A percentile compares a stretch with the other conserved stretches of the same genome.
These are phyloP conservation scores for Drosophila borborema DNA, from an alignment of 2,888 invertebrate genomes.

Conservation along the genomic window DNA sequence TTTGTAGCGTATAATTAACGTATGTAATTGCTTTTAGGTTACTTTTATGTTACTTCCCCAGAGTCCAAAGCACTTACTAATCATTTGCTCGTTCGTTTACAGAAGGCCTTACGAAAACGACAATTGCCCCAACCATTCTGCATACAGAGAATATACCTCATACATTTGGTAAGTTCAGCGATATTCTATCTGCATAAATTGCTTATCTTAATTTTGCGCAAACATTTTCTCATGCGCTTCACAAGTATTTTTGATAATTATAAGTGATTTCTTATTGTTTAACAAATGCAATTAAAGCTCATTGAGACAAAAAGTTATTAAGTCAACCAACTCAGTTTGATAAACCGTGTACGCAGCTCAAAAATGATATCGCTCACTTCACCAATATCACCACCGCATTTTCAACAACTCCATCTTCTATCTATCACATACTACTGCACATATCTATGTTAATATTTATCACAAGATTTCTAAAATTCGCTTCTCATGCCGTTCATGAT, in stretches of 20 bases:
- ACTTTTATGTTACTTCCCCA: constrained; percentile 47
- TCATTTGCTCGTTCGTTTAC: constrained; percentile 50
- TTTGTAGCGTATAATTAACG: constrained; percentile 64
- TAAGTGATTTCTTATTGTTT: constrained; percentile 46
- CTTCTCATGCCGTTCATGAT: constrained; percentile 67
- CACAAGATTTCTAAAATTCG: constrained; percentile 32
- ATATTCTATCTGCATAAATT: not conserved
- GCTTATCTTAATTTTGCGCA: constrained; percentile 49
- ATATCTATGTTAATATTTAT: constrained; percentile 14
- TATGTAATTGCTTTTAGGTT: constrained; percentile 59
- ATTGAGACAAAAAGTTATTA: constrained; percentile 52
- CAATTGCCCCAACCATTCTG: constrained; percentile 53
- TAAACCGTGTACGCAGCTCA: constrained; percentile 35
- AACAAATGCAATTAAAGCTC: constrained; percentile 78
- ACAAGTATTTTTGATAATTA: constrained; percentile 35
- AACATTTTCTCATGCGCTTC: constrained; percentile 54
- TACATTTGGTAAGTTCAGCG: constrained; percentile 53
- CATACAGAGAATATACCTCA: constrained; percentile 42
- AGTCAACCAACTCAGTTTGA: constrained; percentile 21
- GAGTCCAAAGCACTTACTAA: constrained; percentile 24
- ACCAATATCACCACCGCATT: constrained; percentile 66
- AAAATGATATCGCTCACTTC: constrained; percentile 50
- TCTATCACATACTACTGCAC: constrained; percentile 52
- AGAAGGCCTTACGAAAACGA: constrained; percentile 69
- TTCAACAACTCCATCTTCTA: constrained; percentile 40